Conservation (phyloP, 1,140 invertebrate species). For the Drosophila littoralis region DNA sequence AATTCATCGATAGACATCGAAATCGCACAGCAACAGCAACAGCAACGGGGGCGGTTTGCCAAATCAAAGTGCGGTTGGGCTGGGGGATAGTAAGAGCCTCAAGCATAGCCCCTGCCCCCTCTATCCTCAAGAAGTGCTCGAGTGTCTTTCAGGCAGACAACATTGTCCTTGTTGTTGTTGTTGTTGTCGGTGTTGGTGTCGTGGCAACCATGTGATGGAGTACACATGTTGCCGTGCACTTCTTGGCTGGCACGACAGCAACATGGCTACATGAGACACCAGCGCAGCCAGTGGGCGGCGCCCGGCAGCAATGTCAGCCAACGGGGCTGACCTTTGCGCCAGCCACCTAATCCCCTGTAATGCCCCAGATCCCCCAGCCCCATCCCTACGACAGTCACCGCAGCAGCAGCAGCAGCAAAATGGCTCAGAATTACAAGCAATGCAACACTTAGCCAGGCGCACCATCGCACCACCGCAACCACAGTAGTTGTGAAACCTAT, state of each 20-base stretch:
- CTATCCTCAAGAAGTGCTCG: background rate
- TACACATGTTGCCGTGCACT: constrained; percentile 76
- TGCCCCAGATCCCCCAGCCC: background rate
- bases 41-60: constrained; percentile 62
- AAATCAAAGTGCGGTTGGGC: constrained; percentile 53
- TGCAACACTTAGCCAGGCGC: constrained; percentile 45
- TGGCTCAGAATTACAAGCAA: constrained; percentile 51
- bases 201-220: constrained; percentile 78
- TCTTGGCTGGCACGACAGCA: constrained; percentile 57
- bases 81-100: no score
- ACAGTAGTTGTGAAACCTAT: constrained; percentile 3
- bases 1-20: constrained; percentile 83
- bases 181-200: constrained; percentile 39
- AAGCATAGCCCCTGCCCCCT: no score
- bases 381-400: background rate
- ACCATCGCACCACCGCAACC: constrained; percentile 7
- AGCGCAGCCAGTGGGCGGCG: constrained; percentile 45
- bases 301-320: constrained; percentile 27
- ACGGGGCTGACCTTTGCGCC: constrained; percentile 66
- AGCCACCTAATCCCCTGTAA: constrained; percentile 5
- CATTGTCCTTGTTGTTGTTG: constrained; percentile 12
- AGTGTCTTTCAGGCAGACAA: constrained; percentile 9
- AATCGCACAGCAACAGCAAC: constrained; percentile 46
- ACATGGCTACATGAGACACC: constrained; percentile 30
- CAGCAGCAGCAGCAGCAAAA: constrained; percentile 39